Conservation (phyloP, 2,113 vertebrate genomes). For the Steatornis caripensis region DNA sequence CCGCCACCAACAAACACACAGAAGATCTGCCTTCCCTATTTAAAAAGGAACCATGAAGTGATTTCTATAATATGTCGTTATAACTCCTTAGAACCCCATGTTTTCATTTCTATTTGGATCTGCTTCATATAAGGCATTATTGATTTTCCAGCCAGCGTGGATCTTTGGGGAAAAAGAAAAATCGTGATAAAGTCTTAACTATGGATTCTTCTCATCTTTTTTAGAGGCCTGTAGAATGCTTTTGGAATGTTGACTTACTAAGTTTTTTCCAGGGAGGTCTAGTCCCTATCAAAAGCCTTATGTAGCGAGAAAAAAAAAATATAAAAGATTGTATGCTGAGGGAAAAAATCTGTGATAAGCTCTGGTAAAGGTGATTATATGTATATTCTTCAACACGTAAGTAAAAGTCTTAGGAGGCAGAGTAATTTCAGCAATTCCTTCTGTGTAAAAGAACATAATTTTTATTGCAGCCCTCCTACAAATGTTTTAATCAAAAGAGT, state of each 20-base stretch:
- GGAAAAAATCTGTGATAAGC: background rate
- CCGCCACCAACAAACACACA: background rate
- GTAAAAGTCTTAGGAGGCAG: background rate
- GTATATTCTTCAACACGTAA: background rate
- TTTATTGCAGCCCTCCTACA: background rate
- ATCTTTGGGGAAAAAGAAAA: background rate
- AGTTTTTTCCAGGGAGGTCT: background rate
- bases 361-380: background rate
- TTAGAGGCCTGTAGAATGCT: background rate
- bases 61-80: background rate
- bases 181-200: background rate
- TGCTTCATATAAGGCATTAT: background rate
- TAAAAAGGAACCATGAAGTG: background rate
- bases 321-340: background rate
- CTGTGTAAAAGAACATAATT: background rate
- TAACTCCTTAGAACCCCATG: background rate
- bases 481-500: background rate
- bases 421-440: background rate
- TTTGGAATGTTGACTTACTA: background rate
- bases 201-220: background rate
- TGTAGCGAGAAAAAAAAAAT: background rate
- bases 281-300: background rate
- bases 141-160: background rate
- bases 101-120: conserved; percentile 19
- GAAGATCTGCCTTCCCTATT: background rate